These are phyloP conservation scores for Perccottus glenii DNA, from an alignment of 2,113 vertebrate genomes.

Conservation along the genomic window DNA sequence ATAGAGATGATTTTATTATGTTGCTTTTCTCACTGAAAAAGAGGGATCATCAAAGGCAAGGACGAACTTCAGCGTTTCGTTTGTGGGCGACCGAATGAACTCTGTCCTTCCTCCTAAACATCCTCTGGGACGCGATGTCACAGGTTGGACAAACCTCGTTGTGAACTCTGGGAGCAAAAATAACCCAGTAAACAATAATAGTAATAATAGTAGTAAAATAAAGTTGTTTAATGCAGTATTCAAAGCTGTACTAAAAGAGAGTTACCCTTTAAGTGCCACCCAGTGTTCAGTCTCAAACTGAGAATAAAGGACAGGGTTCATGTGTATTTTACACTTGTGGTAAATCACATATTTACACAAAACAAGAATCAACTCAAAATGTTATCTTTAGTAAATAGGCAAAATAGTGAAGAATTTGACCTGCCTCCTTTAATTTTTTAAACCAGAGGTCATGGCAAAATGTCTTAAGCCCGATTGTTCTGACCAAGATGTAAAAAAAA, in stretches of 20 bases:
- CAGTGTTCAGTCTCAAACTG: too few species aligned
- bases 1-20: background rate
- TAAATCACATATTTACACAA: too few species aligned
- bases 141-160: conserved; percentile 76
- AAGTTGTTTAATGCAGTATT: background rate
- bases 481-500: too few species aligned
- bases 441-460: too few species aligned
- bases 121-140: conserved; percentile 82
- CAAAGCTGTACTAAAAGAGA: background rate
- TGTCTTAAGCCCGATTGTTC: too few species aligned
- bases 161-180: conserved; percentile 74
- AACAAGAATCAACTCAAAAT: too few species aligned
- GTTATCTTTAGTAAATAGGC: too few species aligned
- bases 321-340: too few species aligned
- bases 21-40: conserved; percentile 69
- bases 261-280: too few species aligned
- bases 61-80: conserved; percentile 77
- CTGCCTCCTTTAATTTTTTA: too few species aligned
- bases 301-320: too few species aligned
- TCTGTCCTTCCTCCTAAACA: conserved; percentile 83
- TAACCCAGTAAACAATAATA: background rate
- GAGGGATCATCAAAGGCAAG: conserved; percentile 70
- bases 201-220: background rate
- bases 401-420: too few species aligned
- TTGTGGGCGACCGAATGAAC: conserved; percentile 82